These are phyloP conservation scores for Ceratina australensis DNA, from an alignment of 1,140 invertebrate species.

Conservation along the genomic window DNA sequence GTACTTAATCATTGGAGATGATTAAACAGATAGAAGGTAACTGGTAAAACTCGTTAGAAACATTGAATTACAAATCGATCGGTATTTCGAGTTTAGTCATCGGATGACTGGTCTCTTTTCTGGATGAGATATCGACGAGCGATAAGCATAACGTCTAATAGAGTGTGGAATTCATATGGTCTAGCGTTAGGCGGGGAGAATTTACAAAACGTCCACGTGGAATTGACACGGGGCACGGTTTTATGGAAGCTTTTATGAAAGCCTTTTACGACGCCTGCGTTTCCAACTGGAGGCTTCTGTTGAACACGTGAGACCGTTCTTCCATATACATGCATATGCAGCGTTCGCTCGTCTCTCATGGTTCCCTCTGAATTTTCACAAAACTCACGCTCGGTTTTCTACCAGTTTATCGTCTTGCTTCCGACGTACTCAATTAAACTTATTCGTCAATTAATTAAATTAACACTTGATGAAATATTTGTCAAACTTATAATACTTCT, in stretches of 20 bases:
- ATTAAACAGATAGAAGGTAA: not conserved
- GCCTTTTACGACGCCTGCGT: constrained; percentile 69
- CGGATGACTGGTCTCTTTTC: not conserved
- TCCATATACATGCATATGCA: not conserved
- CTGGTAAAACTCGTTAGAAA: not conserved
- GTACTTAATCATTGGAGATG: not conserved
- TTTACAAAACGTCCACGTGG: constrained; percentile 33
- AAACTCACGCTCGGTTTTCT: not conserved
- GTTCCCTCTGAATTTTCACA: too few species aligned
- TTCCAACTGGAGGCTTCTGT: constrained; percentile 64
- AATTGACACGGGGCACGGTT: constrained; percentile 70
- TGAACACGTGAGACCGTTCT: constrained; percentile 66
- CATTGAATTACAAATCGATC: constrained; percentile 4
- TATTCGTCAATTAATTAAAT: constrained; percentile 64
- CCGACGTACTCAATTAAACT: constrained; percentile 62
- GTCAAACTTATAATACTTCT: too few species aligned
- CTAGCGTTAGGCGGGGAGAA: not conserved
- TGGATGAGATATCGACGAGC: not conserved
- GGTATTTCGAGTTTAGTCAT: not conserved
- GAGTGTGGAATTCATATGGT: not conserved
- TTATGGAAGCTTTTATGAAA: constrained; percentile 77
- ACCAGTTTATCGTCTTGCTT: constrained; percentile 54
- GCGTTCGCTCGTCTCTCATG: constrained; percentile 6
- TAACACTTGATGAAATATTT: too few species aligned
- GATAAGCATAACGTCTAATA: not conserved